These are phyloP conservation scores for Xylocopa sonorina DNA, from an alignment of 1,140 invertebrate species.

Conservation along the genomic window DNA sequence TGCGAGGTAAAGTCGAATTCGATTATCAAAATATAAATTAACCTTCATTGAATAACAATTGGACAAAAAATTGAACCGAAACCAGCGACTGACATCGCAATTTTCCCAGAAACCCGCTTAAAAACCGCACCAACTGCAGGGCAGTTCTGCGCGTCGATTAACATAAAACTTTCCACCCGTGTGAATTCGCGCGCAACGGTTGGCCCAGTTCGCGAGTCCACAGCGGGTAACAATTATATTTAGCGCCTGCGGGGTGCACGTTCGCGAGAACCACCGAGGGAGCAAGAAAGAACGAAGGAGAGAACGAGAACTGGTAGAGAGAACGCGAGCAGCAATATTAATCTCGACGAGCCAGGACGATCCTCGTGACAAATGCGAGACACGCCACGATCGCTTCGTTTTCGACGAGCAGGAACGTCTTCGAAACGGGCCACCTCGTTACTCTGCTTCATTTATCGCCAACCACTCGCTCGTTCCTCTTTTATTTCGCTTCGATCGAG, in stretches of 20 bases:
- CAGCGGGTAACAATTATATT: constrained; percentile 69
- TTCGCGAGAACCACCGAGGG: background rate
- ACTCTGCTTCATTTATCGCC: constrained; percentile 17
- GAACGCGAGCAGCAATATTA: constrained; percentile 67
- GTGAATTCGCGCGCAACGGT: constrained; percentile 55
- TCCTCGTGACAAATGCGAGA: constrained; percentile 67
- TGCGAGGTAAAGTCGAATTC: too few species aligned
- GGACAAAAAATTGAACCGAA: too few species aligned
- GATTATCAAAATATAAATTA: too few species aligned
- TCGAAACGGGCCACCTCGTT: constrained; percentile 33
- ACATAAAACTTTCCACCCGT: constrained; percentile 50
- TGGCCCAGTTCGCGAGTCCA: constrained; percentile 53
- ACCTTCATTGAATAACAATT: too few species aligned
- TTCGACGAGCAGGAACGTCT: constrained; percentile 52
- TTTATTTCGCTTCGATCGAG: too few species aligned
- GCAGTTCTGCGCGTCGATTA: constrained; percentile 30
- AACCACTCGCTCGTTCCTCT: background rate
- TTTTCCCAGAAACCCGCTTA: too few species aligned
- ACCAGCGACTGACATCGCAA: too few species aligned
- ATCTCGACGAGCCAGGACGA: constrained; percentile 51
- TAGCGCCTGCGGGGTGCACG: constrained; percentile 57
- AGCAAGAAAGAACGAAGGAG: constrained; percentile 7
- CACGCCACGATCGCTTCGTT: constrained; percentile 58
- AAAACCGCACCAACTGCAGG: constrained; percentile 18
- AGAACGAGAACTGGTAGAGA: constrained; percentile 36